Percentiles rank a stretch among this genome's conserved stretches.
These are phyloP conservation scores for Belonocnema kinseyi DNA, from an alignment of 1,140 invertebrate genomes.

Conservation along the genomic window DNA sequence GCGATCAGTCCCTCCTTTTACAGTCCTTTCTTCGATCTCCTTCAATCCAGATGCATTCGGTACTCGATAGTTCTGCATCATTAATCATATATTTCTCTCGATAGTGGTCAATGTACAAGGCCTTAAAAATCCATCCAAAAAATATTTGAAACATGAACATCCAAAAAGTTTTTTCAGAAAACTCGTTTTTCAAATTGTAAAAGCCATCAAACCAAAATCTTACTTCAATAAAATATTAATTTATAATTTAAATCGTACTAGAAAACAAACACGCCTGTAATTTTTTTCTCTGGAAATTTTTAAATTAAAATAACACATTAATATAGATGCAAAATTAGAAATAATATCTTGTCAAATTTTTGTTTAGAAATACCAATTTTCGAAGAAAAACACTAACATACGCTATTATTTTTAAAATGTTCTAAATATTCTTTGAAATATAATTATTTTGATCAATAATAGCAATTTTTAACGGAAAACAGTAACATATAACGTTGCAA, in stretches of 20 bases:
- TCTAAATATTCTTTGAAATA: too few relatives aligned
- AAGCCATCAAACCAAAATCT: background rate
- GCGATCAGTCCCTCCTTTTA: conserved; percentile 60
- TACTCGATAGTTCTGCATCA: conserved; percentile 58
- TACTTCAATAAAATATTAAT: background rate
- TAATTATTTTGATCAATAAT: too few relatives aligned
- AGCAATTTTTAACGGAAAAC: too few relatives aligned
- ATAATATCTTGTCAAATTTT: too few relatives aligned
- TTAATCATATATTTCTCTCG: conserved; percentile 67
- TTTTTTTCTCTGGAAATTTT: too few relatives aligned
- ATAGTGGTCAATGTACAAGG: conserved; percentile 48
- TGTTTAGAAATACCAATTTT: too few relatives aligned
- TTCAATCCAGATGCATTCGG: conserved; percentile 61
- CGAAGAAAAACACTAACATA: too few relatives aligned
- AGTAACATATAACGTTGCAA: too few relatives aligned
- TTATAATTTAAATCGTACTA: background rate
- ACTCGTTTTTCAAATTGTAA: background rate
- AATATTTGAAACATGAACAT: conserved; percentile 29
- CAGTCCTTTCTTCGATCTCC: conserved; percentile 61
- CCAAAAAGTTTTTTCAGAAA: conserved; percentile 34
- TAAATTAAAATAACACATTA: too few relatives aligned
- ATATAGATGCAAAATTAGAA: too few relatives aligned
- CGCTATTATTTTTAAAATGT: too few relatives aligned
- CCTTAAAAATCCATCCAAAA: conserved; percentile 4
- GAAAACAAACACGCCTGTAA: too few relatives aligned